Evolutionary conservation across 2,797 vertebrate genomes (phyloP).

Genomic region (Adelosebastes latens): DNA sequence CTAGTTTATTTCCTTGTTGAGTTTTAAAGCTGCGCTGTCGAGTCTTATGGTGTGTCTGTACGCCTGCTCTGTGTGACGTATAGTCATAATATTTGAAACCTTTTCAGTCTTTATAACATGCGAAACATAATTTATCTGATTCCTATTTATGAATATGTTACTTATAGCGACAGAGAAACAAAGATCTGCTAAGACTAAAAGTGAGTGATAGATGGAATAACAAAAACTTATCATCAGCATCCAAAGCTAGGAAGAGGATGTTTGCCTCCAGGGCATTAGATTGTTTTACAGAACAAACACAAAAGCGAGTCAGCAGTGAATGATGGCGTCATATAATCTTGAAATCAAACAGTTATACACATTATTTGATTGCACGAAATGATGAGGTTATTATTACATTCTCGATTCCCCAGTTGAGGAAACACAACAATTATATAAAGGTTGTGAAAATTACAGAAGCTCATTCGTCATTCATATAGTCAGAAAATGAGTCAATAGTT

Average conservation of each 20-base stretch:
- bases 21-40: background rate
- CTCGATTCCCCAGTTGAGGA: background rate
- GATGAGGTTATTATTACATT: slow-evolving; percentile 29
- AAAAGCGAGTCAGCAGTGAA: background rate
- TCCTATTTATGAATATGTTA: fast-evolving
- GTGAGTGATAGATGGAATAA: background rate
- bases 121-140: background rate
- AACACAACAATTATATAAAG: background rate
- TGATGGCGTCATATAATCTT: background rate
- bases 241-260: background rate
- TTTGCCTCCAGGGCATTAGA: background rate
- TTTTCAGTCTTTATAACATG: background rate
- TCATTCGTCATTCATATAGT: slow-evolving; percentile 8
- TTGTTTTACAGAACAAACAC: background rate
- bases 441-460: background rate
- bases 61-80: background rate
- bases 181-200: background rate
- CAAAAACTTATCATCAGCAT: slow-evolving; percentile 32
- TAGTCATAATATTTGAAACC: too few relatives aligned
- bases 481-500: background rate
- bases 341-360: background rate
- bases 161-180: background rate
- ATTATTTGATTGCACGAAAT: slow-evolving; percentile 48
- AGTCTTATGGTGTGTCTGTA: background rate
- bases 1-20: background rate